Conservation (phyloP, 1,140 invertebrate species). For the Bombus fervidus region DNA sequence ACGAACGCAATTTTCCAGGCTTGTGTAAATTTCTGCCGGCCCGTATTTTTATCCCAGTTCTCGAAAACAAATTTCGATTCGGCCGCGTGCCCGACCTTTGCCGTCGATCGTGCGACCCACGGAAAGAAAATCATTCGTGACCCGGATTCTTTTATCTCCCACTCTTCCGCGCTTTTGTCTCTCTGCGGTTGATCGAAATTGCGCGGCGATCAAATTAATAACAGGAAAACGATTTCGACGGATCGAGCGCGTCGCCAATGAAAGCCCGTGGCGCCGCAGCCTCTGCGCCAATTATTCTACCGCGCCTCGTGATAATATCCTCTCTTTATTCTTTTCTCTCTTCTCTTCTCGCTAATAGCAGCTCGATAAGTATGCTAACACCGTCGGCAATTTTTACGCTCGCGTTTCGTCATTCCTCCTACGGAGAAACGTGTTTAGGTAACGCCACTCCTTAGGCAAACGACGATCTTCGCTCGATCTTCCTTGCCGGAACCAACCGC, state of each 20-base stretch:
- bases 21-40: constrained; percentile 47
- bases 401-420: constrained; percentile 23
- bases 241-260: constrained; percentile 29
- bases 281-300: too few relatives aligned
- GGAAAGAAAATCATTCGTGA: constrained; percentile 40
- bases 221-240: constrained; percentile 20
- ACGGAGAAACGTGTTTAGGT: background rate
- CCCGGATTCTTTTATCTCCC: background rate
- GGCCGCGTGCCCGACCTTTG: constrained; percentile 15
- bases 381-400: constrained; percentile 46
- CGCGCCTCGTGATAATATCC: too few relatives aligned
- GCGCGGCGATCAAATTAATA: constrained; percentile 55
- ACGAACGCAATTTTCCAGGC: constrained; percentile 58
- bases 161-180: background rate
- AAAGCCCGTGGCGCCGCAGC: constrained; percentile 18
- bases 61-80: constrained; percentile 54
- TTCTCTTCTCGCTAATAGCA: constrained; percentile 34
- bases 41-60: constrained; percentile 51
- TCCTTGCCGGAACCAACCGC: constrained; percentile 4
- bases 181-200: constrained; percentile 1
- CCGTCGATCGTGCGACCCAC: constrained; percentile 20
- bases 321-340: background rate
- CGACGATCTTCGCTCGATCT: background rate
- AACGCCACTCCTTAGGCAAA: constrained; percentile 25
- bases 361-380: constrained; percentile 66